A percentile compares a stretch with the other conserved stretches of the same genome.
These are phyloP conservation scores for Xenopus petersii DNA, from an alignment of 2,797 vertebrate species.

Conservation along the genomic window DNA sequence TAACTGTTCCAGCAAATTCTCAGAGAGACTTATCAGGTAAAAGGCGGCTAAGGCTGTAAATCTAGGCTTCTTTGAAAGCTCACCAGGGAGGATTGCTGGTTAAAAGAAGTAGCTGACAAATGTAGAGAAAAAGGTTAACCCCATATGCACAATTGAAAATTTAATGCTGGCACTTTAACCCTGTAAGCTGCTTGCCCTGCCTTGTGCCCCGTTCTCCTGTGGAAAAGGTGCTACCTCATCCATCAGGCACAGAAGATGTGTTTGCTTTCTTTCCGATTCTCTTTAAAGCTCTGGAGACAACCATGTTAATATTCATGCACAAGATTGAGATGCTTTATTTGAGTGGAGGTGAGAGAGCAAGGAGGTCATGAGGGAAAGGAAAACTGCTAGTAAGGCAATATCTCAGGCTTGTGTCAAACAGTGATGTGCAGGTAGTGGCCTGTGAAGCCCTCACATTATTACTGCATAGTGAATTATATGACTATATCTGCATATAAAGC, in stretches of 20 bases:
- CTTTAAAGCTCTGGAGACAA: background rate
- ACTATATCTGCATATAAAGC: too few species aligned
- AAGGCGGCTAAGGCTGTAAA: constrained; percentile 30
- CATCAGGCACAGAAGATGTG: background rate
- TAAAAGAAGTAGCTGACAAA: constrained; percentile 50
- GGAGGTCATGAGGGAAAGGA: background rate
- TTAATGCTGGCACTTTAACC: constrained; percentile 4
- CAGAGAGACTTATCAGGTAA: background rate
- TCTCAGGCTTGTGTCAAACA: too few species aligned
- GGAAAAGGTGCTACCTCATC: background rate
- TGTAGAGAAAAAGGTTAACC: constrained; percentile 24
- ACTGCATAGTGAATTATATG: too few species aligned
- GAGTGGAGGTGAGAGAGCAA: background rate
- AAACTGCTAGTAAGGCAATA: background rate
- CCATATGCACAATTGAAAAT: constrained; percentile 32
- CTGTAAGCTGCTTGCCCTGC: fast-evolving
- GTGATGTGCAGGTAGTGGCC: too few species aligned
- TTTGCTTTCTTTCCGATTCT: background rate
- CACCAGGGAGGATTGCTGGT: background rate
- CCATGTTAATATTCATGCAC: too few species aligned
- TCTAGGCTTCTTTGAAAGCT: constrained; percentile 26
- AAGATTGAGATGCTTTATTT: background rate
- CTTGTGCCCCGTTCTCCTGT: background rate
- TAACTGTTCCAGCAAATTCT: constrained; percentile 9
- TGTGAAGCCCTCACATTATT: too few species aligned